phyloP scores from a whole-genome alignment of 2,113 vertebrate genomes.

The Macrotis lagotis region DNA sequence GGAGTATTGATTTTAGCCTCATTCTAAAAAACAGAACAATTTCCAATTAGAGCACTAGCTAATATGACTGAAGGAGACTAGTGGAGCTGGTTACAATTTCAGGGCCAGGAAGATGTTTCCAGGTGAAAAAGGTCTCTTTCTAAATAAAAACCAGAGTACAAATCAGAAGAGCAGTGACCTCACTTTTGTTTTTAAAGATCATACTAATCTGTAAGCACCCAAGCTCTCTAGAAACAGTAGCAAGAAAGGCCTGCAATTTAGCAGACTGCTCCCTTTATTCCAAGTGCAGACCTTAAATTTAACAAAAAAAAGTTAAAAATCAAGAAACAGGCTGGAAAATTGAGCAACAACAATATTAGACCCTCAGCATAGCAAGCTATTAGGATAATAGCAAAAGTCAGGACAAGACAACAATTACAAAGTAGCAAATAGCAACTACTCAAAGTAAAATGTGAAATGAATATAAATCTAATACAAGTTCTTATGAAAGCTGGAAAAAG shows the following conservation, averaged over 20 bases:
- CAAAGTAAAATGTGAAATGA: no score
- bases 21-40: no score
- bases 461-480: no score
- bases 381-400: background rate
- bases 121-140: rapidly evolving
- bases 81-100: background rate
- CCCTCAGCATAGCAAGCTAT: background rate
- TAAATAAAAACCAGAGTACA: background rate
- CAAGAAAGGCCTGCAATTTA: background rate
- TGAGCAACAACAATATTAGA: no score
- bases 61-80: background rate
- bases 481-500: no score
- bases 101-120: background rate
- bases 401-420: no score
- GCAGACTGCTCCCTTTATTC: background rate
- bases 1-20: background rate
- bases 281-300: no score
- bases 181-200: background rate
- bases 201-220: background rate
- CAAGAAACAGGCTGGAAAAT: background rate
- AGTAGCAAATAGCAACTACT: no score
- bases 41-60: background rate
- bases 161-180: background rate
- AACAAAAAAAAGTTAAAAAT: background rate
- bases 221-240: background rate